These are phyloP conservation scores for Mesitornis unicolor DNA, from an alignment of 2,113 vertebrate species.

Conservation along the genomic window DNA sequence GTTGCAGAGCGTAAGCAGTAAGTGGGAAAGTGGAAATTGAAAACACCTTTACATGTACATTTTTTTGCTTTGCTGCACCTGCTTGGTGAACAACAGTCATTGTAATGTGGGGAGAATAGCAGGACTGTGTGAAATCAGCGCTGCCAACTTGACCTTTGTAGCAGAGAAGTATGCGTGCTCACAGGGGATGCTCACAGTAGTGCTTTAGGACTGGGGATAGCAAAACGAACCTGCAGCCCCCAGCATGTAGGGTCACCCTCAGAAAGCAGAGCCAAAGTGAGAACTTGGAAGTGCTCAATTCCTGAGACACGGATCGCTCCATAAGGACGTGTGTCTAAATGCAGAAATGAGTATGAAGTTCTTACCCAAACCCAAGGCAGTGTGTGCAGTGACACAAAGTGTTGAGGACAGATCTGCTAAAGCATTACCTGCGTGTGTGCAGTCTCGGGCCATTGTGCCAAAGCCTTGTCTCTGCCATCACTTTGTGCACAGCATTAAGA, in stretches of 20 bases:
- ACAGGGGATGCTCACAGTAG: background rate
- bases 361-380: background rate
- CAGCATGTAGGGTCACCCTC: background rate
- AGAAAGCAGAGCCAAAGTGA: background rate
- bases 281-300: background rate
- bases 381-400: background rate
- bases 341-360: background rate
- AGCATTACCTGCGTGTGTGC: background rate
- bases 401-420: background rate
- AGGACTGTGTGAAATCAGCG: background rate
- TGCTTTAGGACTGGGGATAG: background rate
- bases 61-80: background rate
- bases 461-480: background rate
- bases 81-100: background rate
- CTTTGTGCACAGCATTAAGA: background rate
- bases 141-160: background rate
- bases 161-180: background rate
- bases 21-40: background rate
- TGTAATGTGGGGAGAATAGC: background rate
- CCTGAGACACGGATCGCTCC: background rate
- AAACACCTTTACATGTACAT: background rate
- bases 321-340: background rate
- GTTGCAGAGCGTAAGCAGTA: background rate
- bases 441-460: background rate
- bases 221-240: background rate